Conservation (phyloP, 1,140 invertebrate species). For the Limonius californicus region DNA sequence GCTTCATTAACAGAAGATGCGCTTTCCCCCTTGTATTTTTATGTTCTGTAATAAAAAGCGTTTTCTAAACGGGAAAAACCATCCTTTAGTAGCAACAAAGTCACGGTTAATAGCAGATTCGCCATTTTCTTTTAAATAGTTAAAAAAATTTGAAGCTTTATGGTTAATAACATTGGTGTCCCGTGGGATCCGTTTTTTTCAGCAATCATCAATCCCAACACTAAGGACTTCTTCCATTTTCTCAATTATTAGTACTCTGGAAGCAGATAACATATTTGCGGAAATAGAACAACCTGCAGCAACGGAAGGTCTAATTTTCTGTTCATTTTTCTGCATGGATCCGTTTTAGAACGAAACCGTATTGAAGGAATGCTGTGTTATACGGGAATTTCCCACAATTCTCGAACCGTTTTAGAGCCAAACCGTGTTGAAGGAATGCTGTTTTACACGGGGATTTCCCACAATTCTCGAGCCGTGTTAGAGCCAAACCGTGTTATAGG, state of each 20-base stretch:
- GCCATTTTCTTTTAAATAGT: neutral
- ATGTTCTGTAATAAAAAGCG: conserved; percentile 40
- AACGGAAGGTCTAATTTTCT: neutral
- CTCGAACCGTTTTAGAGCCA: neutral
- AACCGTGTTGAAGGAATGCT: neutral
- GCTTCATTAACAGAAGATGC: conserved; percentile 34
- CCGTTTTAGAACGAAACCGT: no score
- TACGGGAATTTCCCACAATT: neutral
- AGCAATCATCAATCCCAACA: neutral
- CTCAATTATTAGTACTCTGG: neutral
- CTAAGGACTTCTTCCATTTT: neutral
- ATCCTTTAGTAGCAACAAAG: conserved; percentile 18
- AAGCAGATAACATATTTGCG: neutral
- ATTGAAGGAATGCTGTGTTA: no score
- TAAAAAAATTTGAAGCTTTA: neutral
- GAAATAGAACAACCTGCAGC: conserved; percentile 1
- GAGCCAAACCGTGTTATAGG: neutral
- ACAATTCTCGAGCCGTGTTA: neutral
- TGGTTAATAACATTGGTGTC: neutral
- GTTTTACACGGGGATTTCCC: neutral
- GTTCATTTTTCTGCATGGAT: neutral
- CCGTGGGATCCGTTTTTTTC: neutral
- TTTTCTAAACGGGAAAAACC: conserved; percentile 36
- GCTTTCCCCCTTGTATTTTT: conserved; percentile 39
- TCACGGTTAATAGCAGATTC: neutral